Base-by-base conservation (phyloP, 2,113 vertebrate species). In the Zosterops japonicus region DNA sequence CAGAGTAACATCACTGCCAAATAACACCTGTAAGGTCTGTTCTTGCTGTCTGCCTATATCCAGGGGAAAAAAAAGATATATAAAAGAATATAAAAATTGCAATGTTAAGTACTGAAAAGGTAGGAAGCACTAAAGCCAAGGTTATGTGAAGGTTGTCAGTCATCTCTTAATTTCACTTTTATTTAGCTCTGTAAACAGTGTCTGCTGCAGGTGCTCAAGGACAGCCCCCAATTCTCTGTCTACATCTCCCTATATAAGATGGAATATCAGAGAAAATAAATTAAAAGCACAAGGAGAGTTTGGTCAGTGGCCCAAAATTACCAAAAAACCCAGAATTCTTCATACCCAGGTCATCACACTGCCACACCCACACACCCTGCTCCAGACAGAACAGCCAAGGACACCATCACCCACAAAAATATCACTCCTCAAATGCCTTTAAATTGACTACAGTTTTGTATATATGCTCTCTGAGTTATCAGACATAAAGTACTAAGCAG, bases 401-500 rank as follows among this genome's bases (percentile, higher is more conserved):
- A 80, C 63, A 56, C 17, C 0, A 0, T 22, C 42, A 70, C 33
- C 52, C 23, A 61, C 33, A 77, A 88, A 80, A 10, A 14, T 1
- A 39, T n/a, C 2, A 4, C n/a, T 60, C 44, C 29, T 47, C 77
- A 79, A 89, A 93, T 5, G 53, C 11, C 29, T 61, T 56, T 41
- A 17, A 61, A 75, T 31, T 31, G 39, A 61, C 75, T 42, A 8
- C 18, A 41, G 27, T 36, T 69, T 42, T 71, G 55, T 87, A 76
- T 31, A 61, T 60, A n/a, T 16, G 35, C 17, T 63, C 53, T 39
- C 83, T 19, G 65, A 91, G 65, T 83, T 70, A 59, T 21, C 18
- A 92, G 70, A 95, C 89, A 79, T 24, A 39, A 92, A 90, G 65
- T 4, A 59, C 63, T 87, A 64, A 84, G 53, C 36, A 82, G 15